Conservation (phyloP, 2,888 invertebrate genomes). For the Xanthostigma xanthostigma region DNA sequence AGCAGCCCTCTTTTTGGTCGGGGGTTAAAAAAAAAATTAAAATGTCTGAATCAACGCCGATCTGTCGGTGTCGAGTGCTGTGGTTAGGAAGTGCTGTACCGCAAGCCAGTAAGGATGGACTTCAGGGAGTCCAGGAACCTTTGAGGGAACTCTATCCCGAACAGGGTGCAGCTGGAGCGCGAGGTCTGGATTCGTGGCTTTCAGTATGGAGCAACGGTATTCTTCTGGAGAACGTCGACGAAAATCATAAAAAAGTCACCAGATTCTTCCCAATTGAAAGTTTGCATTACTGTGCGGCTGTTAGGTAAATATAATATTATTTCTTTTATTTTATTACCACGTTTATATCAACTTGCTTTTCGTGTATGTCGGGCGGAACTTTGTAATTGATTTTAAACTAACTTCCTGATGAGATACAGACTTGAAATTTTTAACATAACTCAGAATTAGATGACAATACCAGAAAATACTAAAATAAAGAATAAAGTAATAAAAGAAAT, state of each 20-base stretch:
- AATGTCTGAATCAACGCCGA: constrained; percentile 74
- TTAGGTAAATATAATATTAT: constrained; percentile 51
- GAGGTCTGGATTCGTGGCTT: constrained; percentile 91
- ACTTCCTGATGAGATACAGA: too few relatives aligned
- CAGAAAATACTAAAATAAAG: too few relatives aligned
- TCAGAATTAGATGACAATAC: too few relatives aligned
- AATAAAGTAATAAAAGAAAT: too few relatives aligned
- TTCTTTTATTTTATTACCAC: too few relatives aligned
- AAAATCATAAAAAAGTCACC: constrained; percentile 84
- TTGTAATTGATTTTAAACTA: too few relatives aligned
- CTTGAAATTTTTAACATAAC: too few relatives aligned
- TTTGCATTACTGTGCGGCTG: constrained; percentile 90
- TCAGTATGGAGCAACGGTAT: constrained; percentile 96
- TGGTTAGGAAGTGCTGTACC: constrained; percentile 95
- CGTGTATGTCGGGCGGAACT: too few relatives aligned
- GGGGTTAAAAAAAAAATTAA: constrained; percentile 17
- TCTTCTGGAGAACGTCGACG: constrained; percentile 88
- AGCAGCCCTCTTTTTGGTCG: too few relatives aligned
- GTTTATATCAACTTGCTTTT: too few relatives aligned
- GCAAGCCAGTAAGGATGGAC: constrained; percentile 92
- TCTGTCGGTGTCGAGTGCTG: constrained; percentile 90
- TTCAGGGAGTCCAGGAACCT: constrained; percentile 95
- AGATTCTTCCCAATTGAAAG: constrained; percentile 93
- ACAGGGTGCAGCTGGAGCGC: constrained; percentile 73
- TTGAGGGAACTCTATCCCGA: constrained; percentile 90